Evolutionary conservation across 2,113 vertebrate genomes (phyloP).

Genomic region (Ptyas mucosa): DNA sequence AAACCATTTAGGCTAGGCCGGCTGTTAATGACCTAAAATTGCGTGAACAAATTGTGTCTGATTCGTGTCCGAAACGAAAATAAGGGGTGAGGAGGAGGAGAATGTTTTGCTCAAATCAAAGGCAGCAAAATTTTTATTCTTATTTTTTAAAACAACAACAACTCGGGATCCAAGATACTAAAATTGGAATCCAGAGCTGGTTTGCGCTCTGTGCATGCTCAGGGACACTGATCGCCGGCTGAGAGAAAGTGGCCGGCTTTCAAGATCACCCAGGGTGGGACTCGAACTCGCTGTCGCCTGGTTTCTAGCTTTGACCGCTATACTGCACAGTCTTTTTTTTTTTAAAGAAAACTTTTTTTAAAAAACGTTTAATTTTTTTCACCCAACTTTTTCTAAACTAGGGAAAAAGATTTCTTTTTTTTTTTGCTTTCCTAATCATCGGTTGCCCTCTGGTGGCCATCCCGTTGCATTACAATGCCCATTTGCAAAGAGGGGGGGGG

Average conservation of each 20-base stretch:
- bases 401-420: fast-evolving
- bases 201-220: not conserved
- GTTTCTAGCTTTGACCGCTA: not conserved
- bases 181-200: not conserved
- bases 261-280: not conserved
- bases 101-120: not conserved
- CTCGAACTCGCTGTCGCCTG: not conserved
- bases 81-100: too few species aligned
- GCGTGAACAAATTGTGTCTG: not conserved
- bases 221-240: too few species aligned
- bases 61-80: not conserved
- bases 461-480: not conserved
- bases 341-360: not conserved
- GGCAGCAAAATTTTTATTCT: not conserved
- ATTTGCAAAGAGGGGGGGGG: not conserved
- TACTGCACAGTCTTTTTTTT: not conserved
- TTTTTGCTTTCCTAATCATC: not conserved
- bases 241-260: not conserved
- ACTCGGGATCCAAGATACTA: not conserved
- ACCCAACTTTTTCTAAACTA: not conserved
- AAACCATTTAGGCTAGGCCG: too few species aligned
- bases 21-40: not conserved
- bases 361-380: not conserved
- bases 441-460: not conserved
- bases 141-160: not conserved